These are phyloP conservation scores for Silvanus unidentatus DNA, from an alignment of 2,888 invertebrate genomes.

Conservation along the genomic window DNA sequence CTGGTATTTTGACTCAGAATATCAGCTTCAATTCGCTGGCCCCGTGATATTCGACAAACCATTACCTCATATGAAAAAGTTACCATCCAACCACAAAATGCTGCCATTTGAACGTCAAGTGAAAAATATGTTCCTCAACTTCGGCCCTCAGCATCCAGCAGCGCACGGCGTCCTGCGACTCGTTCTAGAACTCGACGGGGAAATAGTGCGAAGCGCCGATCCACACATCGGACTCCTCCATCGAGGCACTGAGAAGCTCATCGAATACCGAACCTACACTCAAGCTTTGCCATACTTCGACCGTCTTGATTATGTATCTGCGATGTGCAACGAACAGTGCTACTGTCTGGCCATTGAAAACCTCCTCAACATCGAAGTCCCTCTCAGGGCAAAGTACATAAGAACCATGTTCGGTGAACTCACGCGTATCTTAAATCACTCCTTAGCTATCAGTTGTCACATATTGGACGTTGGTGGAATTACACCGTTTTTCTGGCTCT, in stretches of 20 bases:
- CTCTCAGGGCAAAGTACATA: constrained; percentile 90
- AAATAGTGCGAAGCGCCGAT: constrained; percentile 79
- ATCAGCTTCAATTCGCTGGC: too few relatives aligned
- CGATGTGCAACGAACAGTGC: constrained; percentile 99
- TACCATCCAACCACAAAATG: constrained; percentile 5
- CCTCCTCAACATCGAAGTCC: constrained; percentile 90
- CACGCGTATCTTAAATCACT: constrained; percentile 93
- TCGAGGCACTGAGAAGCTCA: constrained; percentile 95
- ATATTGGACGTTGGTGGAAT: constrained; percentile 95
- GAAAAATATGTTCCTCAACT: constrained; percentile 52
- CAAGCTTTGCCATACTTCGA: constrained; percentile 98
- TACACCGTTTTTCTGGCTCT: constrained; percentile 99
- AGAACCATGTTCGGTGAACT: constrained; percentile 95
- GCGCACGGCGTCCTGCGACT: constrained; percentile 87
- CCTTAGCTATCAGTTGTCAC: constrained; percentile 96
- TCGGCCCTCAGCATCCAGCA: constrained; percentile 87
- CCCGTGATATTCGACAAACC: too few relatives aligned
- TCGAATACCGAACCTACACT: constrained; percentile 97
- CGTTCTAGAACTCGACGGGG: constrained; percentile 79
- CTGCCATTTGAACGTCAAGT: constrained; percentile 18
- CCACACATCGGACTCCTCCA: constrained; percentile 97
- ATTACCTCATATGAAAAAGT: too few relatives aligned
- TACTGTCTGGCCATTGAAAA: constrained; percentile 96
- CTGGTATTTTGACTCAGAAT: too few relatives aligned
- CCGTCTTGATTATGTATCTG: constrained; percentile 95